Conservation (phyloP, 2,797 vertebrate species). For the Rhodeus uyekii region DNA sequence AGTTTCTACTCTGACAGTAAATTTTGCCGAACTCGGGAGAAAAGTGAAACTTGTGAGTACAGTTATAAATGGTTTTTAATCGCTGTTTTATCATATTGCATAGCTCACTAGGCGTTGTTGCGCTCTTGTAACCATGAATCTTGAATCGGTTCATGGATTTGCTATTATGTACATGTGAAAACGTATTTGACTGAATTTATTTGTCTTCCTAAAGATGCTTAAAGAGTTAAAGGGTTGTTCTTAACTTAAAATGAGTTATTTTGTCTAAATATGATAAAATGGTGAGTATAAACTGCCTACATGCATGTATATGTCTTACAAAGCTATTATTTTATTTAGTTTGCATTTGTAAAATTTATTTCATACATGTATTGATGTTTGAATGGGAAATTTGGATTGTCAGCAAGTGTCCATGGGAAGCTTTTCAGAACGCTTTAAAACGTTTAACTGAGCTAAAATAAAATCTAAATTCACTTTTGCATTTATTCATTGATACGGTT, state of each 20-base stretch:
- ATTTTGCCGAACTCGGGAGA: not conserved
- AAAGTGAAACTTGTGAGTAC: slow-evolving; percentile 2
- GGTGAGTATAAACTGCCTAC: too few species aligned
- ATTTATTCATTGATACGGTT: not conserved
- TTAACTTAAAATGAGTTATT: not conserved
- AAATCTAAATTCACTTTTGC: not conserved
- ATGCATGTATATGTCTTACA: too few species aligned
- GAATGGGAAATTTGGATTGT: too few species aligned
- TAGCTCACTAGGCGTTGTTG: not conserved
- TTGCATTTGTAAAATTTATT: too few species aligned
- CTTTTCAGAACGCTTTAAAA: too few species aligned
- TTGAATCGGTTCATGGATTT: not conserved
- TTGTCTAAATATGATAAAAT: not conserved
- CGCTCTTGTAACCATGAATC: not conserved
- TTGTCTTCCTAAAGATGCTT: not conserved
- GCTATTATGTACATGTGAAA: not conserved
- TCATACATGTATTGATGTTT: too few species aligned
- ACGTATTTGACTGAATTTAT: too few species aligned
- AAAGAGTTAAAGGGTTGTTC: not conserved
- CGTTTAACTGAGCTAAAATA: not conserved
- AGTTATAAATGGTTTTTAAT: not conserved
- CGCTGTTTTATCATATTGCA: not conserved
- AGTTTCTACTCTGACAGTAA: not conserved
- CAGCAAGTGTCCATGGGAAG: too few species aligned
- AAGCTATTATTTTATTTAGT: too few species aligned